A percentile compares a stretch with the other conserved stretches of the same genome.
phyloP scores from a whole-genome alignment of 2,888 invertebrate species.

The Ischnura elegans region DNA sequence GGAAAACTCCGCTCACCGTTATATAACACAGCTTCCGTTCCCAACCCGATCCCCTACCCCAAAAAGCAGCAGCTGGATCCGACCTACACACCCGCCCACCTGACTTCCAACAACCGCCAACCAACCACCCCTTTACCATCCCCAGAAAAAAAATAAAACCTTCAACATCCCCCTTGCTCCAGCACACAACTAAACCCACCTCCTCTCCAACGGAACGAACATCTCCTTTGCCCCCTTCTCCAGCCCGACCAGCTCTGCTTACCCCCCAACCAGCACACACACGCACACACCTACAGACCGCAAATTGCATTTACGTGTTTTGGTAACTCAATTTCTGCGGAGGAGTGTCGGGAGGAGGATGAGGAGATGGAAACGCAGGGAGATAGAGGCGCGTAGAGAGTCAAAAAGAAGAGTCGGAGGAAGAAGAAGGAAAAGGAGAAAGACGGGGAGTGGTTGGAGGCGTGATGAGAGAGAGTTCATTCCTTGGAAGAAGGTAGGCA shows the following conservation, averaged over 20 bases:
- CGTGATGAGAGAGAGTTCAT: background rate
- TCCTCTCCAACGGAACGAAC: background rate
- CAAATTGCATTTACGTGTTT: slow-evolving; percentile 67
- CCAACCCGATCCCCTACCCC: background rate
- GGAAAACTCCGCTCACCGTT: background rate
- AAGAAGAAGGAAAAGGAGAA: background rate
- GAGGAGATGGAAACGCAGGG: background rate
- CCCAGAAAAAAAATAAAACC: too few species aligned
- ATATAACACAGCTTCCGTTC: background rate
- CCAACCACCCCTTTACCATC: background rate
- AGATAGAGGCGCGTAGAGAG: background rate
- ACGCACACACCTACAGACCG: slow-evolving; percentile 19
- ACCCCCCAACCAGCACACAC: background rate
- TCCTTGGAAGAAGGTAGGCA: background rate
- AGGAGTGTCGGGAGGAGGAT: background rate
- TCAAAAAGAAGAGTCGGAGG: background rate
- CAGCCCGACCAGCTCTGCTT: background rate
- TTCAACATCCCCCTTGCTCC: slow-evolving; percentile 10
- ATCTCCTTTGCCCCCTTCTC: background rate
- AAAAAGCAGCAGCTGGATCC: too few species aligned
- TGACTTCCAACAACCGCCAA: background rate
- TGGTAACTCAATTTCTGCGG: slow-evolving; percentile 65
- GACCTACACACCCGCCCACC: background rate
- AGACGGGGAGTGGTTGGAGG: background rate
- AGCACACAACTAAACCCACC: background rate